phyloP scores from a whole-genome alignment of 2,113 vertebrate species.

The Bagarius yarrelli region DNA sequence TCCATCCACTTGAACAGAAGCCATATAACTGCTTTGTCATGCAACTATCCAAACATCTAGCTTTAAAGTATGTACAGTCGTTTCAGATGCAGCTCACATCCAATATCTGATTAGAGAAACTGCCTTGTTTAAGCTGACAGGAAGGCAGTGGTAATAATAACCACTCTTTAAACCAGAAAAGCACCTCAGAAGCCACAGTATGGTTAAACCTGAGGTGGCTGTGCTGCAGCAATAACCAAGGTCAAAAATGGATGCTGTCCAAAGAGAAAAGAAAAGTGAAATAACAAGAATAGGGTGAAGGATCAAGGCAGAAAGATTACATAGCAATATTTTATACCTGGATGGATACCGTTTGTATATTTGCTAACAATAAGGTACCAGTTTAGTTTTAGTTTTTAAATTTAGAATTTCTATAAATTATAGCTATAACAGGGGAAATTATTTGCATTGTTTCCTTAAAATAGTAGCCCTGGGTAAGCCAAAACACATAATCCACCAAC shows the following conservation, averaged over 20 bases:
- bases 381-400: not conserved
- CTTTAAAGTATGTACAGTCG: not conserved
- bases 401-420: not conserved
- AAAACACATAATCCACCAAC: too few species aligned
- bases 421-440: too few species aligned
- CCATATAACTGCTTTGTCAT: not conserved
- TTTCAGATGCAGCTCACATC: not conserved
- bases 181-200: not conserved
- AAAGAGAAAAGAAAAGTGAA: not conserved
- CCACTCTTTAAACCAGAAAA: not conserved
- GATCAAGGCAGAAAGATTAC: not conserved
- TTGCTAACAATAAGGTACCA: not conserved
- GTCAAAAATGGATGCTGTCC: not conserved
- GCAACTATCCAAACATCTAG: not conserved
- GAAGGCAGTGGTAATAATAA: not conserved
- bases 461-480: too few species aligned
- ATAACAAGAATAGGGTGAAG: accelerated
- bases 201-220: not conserved
- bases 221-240: not conserved
- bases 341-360: not conserved
- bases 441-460: too few species aligned
- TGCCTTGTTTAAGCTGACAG: not conserved
- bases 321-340: not conserved
- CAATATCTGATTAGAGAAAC: not conserved
- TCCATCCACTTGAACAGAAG: not conserved